Conservation (phyloP, 2,113 vertebrate genomes). For the Otolemur garnettii region DNA sequence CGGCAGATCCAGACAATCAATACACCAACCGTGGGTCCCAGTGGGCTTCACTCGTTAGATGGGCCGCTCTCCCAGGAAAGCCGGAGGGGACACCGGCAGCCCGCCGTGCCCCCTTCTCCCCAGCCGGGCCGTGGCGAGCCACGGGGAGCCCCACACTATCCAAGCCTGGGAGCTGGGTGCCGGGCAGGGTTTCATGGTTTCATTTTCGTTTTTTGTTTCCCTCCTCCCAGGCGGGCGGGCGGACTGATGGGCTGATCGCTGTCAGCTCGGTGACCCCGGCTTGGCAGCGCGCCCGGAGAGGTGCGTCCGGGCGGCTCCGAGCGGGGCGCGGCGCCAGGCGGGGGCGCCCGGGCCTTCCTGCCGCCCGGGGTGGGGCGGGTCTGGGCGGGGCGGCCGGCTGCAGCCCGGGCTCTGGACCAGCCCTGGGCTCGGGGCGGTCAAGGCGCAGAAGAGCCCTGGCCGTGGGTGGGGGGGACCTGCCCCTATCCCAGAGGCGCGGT, state of each 20-base stretch:
- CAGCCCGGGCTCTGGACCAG: neutral
- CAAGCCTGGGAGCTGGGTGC: neutral
- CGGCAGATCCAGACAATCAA: conserved; percentile 54
- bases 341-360: neutral
- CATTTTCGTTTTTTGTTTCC: neutral
- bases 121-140: too few species aligned
- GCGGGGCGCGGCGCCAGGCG: neutral
- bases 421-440: neutral
- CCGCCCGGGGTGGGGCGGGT: neutral
- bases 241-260: neutral
- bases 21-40: neutral
- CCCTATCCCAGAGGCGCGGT: neutral
- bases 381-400: neutral
- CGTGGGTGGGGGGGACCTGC: fast-evolving
- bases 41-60: neutral
- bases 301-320: neutral
- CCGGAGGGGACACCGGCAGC: fast-evolving
- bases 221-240: neutral
- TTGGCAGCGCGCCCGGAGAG: neutral
- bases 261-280: neutral
- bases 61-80: neutral
- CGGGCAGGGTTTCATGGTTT: neutral
- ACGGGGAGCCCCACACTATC: neutral
- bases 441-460: neutral
- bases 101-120: neutral